Base-by-base conservation (phyloP, 2,888 invertebrate species). In the Smittia aterrima region DNA sequence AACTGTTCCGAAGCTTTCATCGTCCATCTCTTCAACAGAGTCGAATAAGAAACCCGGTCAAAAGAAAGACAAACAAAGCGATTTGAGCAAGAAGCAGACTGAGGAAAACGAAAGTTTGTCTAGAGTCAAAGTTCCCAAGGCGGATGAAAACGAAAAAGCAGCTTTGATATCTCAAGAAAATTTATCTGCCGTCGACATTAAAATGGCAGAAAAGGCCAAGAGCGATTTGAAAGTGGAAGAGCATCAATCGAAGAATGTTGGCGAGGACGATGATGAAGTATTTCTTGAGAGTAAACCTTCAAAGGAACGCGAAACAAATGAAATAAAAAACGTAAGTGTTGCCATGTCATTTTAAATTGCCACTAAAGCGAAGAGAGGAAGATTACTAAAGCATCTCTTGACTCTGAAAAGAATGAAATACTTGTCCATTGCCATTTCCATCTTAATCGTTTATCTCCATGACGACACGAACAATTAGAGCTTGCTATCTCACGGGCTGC, bases 21-120 rank as follows among this genome's bases (percentile, higher is more conserved):
- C 66, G 40, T 74, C 74, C n/a, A 66, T 74, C 16, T 74, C 74
- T 1, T 74, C 74, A 13, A 74, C 32, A n/a, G 74, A 74, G 0
- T 74, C 74, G 9, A 64, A 53, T 13, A 38, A 38, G 18, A 25
- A 64, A 27, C 16, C 53, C 2, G 47, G 54, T 27, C 54, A 27
- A n/a, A 27, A 54, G 20, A 41, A 20, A 11, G 70, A 1, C 1
- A 53, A 54, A 24, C 20, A 67, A 38, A 16, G 38, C n/a, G 32
- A 66, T 32, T 13, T 27, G 24, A 64, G 18, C 40, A 22, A 47
- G 2, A 22, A 40, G 13, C 53, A 53, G 6, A 16, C 54, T 6
- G 11, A 70, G 6, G 70, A 53, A n/a, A 58, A 27, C 16, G 68
- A 68, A 13, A 68, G 13, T 24, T 53, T 24, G 47, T 53, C 40